phyloP scores from a whole-genome alignment of 2,113 vertebrate species.

The Chauna torquata region DNA sequence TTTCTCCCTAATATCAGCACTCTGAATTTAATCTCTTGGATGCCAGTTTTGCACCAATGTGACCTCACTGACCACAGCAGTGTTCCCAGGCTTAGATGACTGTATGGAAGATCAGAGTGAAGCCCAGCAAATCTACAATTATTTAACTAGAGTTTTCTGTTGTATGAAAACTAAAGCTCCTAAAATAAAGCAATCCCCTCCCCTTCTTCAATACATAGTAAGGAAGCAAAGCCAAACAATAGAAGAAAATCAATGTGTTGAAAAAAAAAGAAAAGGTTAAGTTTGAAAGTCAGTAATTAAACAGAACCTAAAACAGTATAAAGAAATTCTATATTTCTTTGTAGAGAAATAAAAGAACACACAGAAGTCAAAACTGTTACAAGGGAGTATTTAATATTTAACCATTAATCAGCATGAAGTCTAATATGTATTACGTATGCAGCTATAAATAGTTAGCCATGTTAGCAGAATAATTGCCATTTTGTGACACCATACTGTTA shows the following conservation, averaged over 20 bases:
- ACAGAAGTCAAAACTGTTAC: neutral
- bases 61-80: neutral
- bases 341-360: neutral
- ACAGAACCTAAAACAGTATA: neutral
- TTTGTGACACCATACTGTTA: neutral
- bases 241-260: neutral
- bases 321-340: neutral
- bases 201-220: neutral
- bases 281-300: neutral
- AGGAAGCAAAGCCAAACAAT: neutral
- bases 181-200: neutral
- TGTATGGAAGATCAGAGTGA: neutral
- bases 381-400: neutral
- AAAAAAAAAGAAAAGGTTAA: neutral
- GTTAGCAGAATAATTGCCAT: neutral
- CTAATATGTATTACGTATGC: neutral
- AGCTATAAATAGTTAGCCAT: neutral
- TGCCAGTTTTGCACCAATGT: neutral
- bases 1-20: neutral
- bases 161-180: constrained; percentile 2
- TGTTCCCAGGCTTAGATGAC: neutral
- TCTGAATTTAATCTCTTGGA: neutral
- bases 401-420: neutral
- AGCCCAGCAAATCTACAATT: neutral
- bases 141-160: neutral